Base-by-base conservation (phyloP, 2,797 vertebrate species). In the Luscinia luscinia region DNA sequence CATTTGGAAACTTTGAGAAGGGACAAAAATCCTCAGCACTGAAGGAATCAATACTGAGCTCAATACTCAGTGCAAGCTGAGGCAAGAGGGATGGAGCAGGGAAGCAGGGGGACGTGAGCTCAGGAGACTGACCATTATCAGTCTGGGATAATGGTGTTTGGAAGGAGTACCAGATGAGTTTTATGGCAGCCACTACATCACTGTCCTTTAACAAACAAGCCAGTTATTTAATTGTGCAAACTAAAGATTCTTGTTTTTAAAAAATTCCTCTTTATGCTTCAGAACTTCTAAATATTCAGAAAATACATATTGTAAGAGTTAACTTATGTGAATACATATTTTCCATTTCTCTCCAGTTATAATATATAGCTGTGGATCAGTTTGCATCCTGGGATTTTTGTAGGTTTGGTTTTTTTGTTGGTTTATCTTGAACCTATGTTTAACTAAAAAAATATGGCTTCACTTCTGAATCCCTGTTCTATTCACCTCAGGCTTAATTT, bases 61-160 rank as follows among this genome's bases (percentile, higher is more conserved):
- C 43, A 48, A 2, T 58, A 20, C 7, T 68, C 10, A 51, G 4
- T 22, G 51, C 61, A 74, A 89, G 52, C 82, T 48, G 52, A 90
- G 79, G 32, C 9, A 55, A 51, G 62, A 85, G 45, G 41, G 22
- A 27, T 72, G 49, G 75, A 36, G 32, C 57, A 36, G 17, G 57
- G 51, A 51, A 43, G 52, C 21, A 58, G 45, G 5, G 61, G 58
- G 45, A 36, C 1, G 2, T 74, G 70, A 66, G 43, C 57, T n/a
- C 32, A 14, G 48, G 62, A 72, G 22, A 4, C 17, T 32, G 43
- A 2, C 43, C 51, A 36, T 0, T 1, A 6, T 19, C 2, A 0
- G 2, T 19, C 55, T 73, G 70, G 4, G 3, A 3, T 75, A 38
- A 63, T 11, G 21, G 26, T 32, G 41, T 73, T 73, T 62, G 59